Base-by-base conservation (phyloP, 2,888 invertebrate genomes). In the Papilio protenor region DNA sequence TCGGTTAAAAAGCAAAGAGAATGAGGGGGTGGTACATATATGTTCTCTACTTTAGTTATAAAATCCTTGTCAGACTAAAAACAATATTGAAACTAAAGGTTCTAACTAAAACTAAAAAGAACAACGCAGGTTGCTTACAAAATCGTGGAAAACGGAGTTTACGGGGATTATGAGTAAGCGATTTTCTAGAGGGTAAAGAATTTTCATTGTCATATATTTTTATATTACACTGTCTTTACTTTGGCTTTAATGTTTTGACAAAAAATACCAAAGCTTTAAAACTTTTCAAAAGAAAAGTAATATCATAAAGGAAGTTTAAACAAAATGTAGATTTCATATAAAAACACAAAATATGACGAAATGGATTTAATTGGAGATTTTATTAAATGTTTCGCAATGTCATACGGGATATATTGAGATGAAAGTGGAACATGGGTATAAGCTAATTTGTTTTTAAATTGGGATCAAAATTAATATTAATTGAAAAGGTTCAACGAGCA, bases 81-180 rank as follows among this genome's bases (percentile, higher is more conserved):
- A 64, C 64, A 40, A 64, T 33, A 18, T 40, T 64, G 18, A 0
- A 64, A 40, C 18, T 33, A 64, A 64, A 33, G 18, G 64, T 40
- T 33, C 33, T 33, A 33, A n/a, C 40, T 11, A 10, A 2, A 40
- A n/a, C 3, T 66, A 66, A 66, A 66, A 66, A 11, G n/a, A 33
- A 64, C 64, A 66, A 66, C 66, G 66, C n/a, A 27, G 61, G 61
- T n/a, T 66, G 40, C 66, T 66, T 45, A 45, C 40, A 45, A 66
- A 66, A 45, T n/a, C 11, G n/a, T 66, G 40, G n/a, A 66, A 45
- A 66, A 66, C 40, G 16, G 66, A n/a, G 40, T 45, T n/a, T n/a
- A 40, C n/a, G n/a, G 21, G 45, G 11, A 66, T 40, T 40, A 21
- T n/a, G 11, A 40, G n/a, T 45, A 40, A 40, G 66, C n/a, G 40